Percentiles rank a stretch among this genome's conserved stretches.
Evolutionary conservation across 1,140 invertebrate species (phyloP).

Genomic region (Anadara kagoshimensis): DNA sequence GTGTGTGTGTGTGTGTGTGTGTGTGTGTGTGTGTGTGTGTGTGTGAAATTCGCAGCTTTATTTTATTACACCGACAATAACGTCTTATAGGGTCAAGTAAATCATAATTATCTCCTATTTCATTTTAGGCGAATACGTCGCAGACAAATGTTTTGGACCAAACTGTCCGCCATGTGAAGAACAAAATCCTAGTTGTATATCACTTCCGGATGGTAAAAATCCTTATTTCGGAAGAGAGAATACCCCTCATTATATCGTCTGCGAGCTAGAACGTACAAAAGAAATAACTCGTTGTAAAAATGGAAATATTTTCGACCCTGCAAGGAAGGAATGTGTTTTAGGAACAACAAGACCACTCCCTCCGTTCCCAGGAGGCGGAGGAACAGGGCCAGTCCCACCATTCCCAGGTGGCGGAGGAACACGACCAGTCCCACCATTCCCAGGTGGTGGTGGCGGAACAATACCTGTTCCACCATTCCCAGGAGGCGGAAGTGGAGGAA

Average conservation of each 20-base stretch:
- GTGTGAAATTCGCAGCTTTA: too few relatives aligned
- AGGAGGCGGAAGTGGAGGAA: too few relatives aligned
- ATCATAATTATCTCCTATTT: background rate
- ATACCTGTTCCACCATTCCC: too few relatives aligned
- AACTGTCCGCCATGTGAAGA: conserved; percentile 56
- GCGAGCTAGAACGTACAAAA: conserved; percentile 43
- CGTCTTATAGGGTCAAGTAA: too few relatives aligned
- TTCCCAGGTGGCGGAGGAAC: too few relatives aligned
- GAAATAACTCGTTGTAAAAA: conserved; percentile 45
- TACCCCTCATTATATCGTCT: conserved; percentile 52
- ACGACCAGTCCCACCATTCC: too few relatives aligned
- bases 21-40: too few relatives aligned
- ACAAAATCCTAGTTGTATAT: conserved; percentile 49
- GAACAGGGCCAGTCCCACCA: too few relatives aligned
- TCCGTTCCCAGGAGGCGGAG: too few relatives aligned
- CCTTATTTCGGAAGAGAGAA: conserved; percentile 50
- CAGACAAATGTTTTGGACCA: conserved; percentile 46
- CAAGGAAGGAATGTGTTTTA: conserved; percentile 23
- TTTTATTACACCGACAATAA: too few relatives aligned
- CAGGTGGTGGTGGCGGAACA: too few relatives aligned
- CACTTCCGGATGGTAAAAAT: conserved; percentile 55
- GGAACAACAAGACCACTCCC: background rate
- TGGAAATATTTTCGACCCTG: conserved; percentile 48
- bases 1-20: too few relatives aligned
- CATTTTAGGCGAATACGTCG: conserved; percentile 43